phyloP scores from a whole-genome alignment of 1,140 invertebrate species.

The Lasaia peninsularis region DNA sequence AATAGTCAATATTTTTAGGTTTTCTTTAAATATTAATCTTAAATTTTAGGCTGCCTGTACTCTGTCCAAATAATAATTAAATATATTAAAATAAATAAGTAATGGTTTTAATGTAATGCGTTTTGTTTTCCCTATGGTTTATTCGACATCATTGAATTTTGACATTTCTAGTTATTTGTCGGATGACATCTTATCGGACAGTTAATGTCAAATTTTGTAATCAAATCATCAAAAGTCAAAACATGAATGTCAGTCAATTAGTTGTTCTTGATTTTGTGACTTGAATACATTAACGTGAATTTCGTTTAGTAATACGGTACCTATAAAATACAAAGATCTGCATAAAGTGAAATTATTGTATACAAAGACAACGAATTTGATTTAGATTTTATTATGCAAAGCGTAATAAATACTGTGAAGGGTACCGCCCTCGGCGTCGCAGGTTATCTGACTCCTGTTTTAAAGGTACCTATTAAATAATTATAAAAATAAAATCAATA shows the following conservation, averaged over 20 bases:
- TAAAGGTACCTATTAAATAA: slow-evolving; percentile 80
- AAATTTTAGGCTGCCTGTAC: too few species aligned
- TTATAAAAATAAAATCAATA: neutral
- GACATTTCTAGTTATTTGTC: too few species aligned
- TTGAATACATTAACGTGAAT: neutral
- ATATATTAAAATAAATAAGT: too few species aligned
- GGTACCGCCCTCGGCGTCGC: slow-evolving; percentile 96
- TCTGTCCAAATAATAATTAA: too few species aligned
- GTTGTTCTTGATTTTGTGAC: neutral
- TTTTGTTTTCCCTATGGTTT: too few species aligned
- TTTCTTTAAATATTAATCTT: too few species aligned
- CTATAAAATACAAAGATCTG: neutral
- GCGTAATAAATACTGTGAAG: slow-evolving; percentile 96
- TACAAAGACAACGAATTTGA: neutral
- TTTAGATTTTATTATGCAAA: slow-evolving; percentile 85
- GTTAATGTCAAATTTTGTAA: neutral
- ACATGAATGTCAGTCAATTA: neutral
- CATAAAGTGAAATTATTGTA: neutral
- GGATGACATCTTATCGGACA: too few species aligned
- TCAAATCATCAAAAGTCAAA: neutral
- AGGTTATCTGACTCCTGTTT: slow-evolving; percentile 96
- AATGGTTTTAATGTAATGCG: too few species aligned
- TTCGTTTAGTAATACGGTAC: neutral
- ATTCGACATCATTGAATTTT: too few species aligned
- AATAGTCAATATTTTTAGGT: too few species aligned